Evolutionary conservation across 2,888 invertebrate species (phyloP), one percentile per base, ranked within the genome.

Genomic region (Perizoma flavofasciatum): DNA sequence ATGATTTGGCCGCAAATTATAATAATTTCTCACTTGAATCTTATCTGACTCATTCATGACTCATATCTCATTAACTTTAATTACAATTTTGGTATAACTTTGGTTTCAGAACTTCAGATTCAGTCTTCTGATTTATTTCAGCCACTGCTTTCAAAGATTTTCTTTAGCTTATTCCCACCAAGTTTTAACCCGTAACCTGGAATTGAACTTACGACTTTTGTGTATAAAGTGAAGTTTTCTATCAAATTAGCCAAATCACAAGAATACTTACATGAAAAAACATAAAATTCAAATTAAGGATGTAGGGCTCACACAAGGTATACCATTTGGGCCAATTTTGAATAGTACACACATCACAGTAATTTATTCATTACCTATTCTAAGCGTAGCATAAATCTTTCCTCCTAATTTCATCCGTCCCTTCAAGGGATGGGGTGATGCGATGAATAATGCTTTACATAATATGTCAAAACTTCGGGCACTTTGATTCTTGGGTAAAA

Each of bases 401-500:
- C 41, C 39, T 53, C 54, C 43, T 58, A 58, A 61, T 61, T 61
- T 54, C 54, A 44, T 7, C 33, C 50, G 43, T 47, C 55, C 59
- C 48, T 48, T 51, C n/a, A 32, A 49, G 49, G 59, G 53, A 7
- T 6, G 11, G 44, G 37, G 37, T 5, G 53, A 45, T 50, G 11
- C 33, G 33, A 57, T 61, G 50, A 57, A 61, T 54, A 54, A 54
- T 48, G 50, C 35, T 51, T 44, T 49, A 49, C 57, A 54, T 58
- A 51, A 49, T 57, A 56, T 51, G 51, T 48, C 54, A 51, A 58
- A 61, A 61, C 53, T 61, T 58, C 11, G 7, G 44, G 11, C 44
- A 54, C 57, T 61, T 57, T 54, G 61, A 61, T 61, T 61, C 54
- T 61, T 58, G 10, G 37, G 37, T 39, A 35, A 44, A 49, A 61